Conservation (phyloP, 2,888 invertebrate species). For the Toxonevra muliebris region DNA sequence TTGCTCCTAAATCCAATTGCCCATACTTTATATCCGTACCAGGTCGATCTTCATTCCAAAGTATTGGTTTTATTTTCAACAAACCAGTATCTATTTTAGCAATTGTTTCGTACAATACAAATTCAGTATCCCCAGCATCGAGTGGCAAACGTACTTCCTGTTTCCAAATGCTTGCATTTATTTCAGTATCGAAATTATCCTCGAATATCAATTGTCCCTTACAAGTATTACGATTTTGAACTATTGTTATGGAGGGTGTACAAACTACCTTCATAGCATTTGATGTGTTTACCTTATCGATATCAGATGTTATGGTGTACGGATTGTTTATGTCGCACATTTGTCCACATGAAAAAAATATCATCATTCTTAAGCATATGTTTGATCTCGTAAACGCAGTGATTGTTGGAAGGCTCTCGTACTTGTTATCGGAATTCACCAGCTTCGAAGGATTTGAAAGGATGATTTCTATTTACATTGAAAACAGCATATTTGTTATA, state of each 20-base stretch:
- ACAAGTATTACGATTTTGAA: slow-evolving; percentile 57
- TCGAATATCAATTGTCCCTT: slow-evolving; percentile 70
- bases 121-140: slow-evolving; percentile 66
- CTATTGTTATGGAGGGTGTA: slow-evolving; percentile 29
- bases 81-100: slow-evolving; percentile 54
- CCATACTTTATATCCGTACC: slow-evolving; percentile 52
- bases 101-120: slow-evolving; percentile 65
- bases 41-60: slow-evolving; percentile 46
- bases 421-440: slow-evolving; percentile 69
- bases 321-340: slow-evolving; percentile 68
- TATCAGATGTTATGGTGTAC: slow-evolving; percentile 54
- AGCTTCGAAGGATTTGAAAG: slow-evolving; percentile 65
- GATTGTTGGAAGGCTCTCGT: slow-evolving; percentile 61
- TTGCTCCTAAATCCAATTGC: slow-evolving; percentile 58
- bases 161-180: slow-evolving; percentile 68
- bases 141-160: slow-evolving; percentile 70
- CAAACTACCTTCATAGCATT: slow-evolving; percentile 26
- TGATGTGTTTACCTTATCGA: not conserved
- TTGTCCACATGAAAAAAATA: slow-evolving; percentile 71
- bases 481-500: slow-evolving; percentile 71
- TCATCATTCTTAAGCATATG: slow-evolving; percentile 68
- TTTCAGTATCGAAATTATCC: slow-evolving; percentile 68
- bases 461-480: slow-evolving; percentile 72
- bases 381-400: slow-evolving; percentile 68
- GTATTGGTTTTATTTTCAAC: slow-evolving; percentile 52